These are phyloP conservation scores for Copidosoma aretas DNA, from an alignment of 2,888 invertebrate genomes.

Conservation along the genomic window DNA sequence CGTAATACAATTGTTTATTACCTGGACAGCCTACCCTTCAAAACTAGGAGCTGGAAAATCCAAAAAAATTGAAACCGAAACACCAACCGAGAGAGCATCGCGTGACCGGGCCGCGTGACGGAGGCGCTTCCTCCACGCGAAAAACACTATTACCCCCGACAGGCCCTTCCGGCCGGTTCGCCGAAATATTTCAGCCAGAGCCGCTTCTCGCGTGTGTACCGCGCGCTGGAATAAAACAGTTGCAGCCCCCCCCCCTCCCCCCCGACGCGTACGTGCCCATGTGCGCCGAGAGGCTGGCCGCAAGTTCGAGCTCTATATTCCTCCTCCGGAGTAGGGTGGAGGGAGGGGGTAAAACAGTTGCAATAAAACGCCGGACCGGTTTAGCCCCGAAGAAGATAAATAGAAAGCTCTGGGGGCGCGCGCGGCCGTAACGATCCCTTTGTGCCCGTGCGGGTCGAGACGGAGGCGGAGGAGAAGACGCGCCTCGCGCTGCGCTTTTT, in stretches of 20 bases:
- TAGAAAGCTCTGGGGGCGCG: slow-evolving; percentile 20
- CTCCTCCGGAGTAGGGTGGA: slow-evolving; percentile 7
- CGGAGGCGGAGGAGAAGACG: slow-evolving; percentile 8
- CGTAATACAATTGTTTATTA: too few species aligned
- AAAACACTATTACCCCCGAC: background rate
- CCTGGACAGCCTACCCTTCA: too few species aligned
- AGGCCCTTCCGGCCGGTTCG: background rate
- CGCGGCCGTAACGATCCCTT: slow-evolving; percentile 16
- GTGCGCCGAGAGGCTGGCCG: background rate
- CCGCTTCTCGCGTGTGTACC: background rate
- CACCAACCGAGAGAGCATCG: too few species aligned
- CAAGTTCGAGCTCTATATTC: slow-evolving; percentile 10
- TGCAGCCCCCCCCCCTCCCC: background rate
- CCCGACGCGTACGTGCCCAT: background rate
- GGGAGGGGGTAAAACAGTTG: slow-evolving; percentile 25
- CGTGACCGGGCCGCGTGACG: too few species aligned
- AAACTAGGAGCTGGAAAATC: too few species aligned
- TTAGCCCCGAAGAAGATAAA: slow-evolving; percentile 35
- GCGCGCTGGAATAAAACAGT: background rate
- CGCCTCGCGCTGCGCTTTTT: background rate
- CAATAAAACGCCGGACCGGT: slow-evolving; percentile 33
- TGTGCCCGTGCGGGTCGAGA: slow-evolving; percentile 20
- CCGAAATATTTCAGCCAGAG: background rate
- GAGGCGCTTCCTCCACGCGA: background rate
- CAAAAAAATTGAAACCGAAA: too few species aligned